Evolutionary conservation across 2,888 invertebrate species (phyloP).

Genomic region (Rhagonycha lutea): DNA sequence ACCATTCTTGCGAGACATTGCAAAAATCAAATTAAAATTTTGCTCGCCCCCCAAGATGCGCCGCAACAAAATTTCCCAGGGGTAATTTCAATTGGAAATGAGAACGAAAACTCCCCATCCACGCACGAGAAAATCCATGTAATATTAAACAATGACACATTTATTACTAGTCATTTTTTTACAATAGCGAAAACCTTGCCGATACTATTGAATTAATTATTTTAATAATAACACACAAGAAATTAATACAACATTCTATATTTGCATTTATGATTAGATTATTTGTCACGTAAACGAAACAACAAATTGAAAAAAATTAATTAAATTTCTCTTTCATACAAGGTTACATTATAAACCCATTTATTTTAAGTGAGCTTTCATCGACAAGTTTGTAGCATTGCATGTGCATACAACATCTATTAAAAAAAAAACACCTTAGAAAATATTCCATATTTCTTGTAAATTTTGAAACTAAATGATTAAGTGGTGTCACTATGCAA

Average conservation of each 20-base stretch:
- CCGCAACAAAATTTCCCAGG: not conserved
- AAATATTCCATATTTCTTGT: not conserved
- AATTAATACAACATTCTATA: not conserved
- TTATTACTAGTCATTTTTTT: not conserved
- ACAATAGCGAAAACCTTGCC: not conserved
- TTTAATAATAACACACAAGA: not conserved
- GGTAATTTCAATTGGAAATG: not conserved
- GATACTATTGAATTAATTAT: not conserved
- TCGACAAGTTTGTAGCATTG: not conserved
- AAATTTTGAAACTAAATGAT: not conserved
- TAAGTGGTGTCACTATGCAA: not conserved
- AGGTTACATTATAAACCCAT: conserved; percentile 9
- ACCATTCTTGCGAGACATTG: not conserved
- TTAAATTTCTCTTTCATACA: conserved; percentile 23
- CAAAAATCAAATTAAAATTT: not conserved
- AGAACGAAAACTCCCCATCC: not conserved
- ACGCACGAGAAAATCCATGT: too few relatives aligned
- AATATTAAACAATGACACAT: too few relatives aligned
- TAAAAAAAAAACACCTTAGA: not conserved
- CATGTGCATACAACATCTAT: not conserved
- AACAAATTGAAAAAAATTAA: conserved; percentile 8
- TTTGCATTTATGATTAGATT: conserved; percentile 4
- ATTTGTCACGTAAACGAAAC: conserved; percentile 6
- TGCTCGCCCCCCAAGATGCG: not conserved
- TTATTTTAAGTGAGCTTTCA: not conserved